A percentile compares a stretch with the other conserved stretches of the same genome.
Conservation (phyloP, 2,888 invertebrate genomes). For the Fragum sueziense region DNA sequence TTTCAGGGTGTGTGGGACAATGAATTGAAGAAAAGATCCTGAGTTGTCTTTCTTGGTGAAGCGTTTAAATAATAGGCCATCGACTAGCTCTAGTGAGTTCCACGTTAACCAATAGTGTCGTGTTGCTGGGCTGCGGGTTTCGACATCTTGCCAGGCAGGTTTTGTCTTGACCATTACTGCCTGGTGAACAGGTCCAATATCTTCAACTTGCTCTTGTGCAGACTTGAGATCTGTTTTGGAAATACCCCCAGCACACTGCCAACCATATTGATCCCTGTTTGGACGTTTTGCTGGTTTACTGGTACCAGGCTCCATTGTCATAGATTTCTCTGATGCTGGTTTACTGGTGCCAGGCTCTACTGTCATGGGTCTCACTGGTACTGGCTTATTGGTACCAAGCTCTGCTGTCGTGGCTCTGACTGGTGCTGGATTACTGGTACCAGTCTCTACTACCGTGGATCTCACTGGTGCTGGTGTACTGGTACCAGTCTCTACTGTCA, state of each 20-base stretch:
- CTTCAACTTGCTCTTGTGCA: not conserved
- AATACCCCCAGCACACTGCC: not conserved
- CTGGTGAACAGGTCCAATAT: not conserved
- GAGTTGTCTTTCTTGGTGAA: not conserved
- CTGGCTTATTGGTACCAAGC: not conserved
- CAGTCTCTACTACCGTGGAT: too few relatives aligned
- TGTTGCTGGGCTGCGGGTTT: not conserved
- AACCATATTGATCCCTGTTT: too few relatives aligned
- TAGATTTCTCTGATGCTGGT: not conserved
- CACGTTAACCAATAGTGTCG: not conserved
- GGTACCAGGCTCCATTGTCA: not conserved
- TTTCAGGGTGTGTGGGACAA: not conserved
- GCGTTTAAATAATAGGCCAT: not conserved
- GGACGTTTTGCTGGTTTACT: not conserved
- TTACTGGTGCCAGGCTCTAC: not conserved
- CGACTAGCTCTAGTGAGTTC: not conserved
- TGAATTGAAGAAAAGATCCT: not conserved
- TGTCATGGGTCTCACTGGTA: too few relatives aligned
- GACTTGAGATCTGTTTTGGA: not conserved
- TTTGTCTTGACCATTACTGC: not conserved
- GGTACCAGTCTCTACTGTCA: too few relatives aligned
- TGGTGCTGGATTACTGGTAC: too few relatives aligned
- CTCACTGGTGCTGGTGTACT: too few relatives aligned
- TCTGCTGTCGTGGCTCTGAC: constrained; percentile 4
- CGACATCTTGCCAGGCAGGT: not conserved